Evolutionary conservation across 2,797 vertebrate species (phyloP).

Genomic region (Acipenser ruthenus): DNA sequence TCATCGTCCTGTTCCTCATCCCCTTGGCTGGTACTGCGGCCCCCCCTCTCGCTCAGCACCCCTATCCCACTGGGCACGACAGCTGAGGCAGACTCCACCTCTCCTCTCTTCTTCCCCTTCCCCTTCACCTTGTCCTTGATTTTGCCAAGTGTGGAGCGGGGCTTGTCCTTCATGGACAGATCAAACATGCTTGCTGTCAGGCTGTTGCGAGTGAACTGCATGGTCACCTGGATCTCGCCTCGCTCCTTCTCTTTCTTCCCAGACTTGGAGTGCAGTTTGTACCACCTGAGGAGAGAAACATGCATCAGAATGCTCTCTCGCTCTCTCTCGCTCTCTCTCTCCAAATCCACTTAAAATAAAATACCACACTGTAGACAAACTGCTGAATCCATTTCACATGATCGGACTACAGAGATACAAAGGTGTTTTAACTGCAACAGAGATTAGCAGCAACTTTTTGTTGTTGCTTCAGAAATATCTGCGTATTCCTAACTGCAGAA

Average conservation of each 20-base stretch:
- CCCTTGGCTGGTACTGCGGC: constrained; percentile 52
- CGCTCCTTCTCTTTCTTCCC: constrained; percentile 96
- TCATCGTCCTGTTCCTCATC: constrained; percentile 78
- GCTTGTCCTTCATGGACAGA: constrained; percentile 87
- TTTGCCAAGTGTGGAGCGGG: constrained; percentile 77
- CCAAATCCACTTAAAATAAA: no score
- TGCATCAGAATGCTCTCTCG: no score
- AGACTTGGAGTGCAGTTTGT: constrained; percentile 81
- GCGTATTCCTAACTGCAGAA: no score
- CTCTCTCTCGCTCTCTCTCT: no score
- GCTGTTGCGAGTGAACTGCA: constrained; percentile 85
- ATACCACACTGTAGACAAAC: no score
- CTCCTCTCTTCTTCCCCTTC: constrained; percentile 75
- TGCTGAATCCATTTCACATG: no score
- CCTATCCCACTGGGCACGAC: constrained; percentile 68
- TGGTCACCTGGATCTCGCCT: constrained; percentile 80
- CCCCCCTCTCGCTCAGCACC: constrained; percentile 45
- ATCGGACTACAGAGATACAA: no score
- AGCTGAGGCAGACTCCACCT: constrained; percentile 73
- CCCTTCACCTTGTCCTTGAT: constrained; percentile 87
- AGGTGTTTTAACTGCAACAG: no score
- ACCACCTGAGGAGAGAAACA: constrained; percentile 67
- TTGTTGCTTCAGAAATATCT: no score
- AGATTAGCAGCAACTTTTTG: no score
- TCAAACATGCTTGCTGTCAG: constrained; percentile 97